Conservation (phyloP, 2,113 vertebrate species). For the Saimiri boliviensis region DNA sequence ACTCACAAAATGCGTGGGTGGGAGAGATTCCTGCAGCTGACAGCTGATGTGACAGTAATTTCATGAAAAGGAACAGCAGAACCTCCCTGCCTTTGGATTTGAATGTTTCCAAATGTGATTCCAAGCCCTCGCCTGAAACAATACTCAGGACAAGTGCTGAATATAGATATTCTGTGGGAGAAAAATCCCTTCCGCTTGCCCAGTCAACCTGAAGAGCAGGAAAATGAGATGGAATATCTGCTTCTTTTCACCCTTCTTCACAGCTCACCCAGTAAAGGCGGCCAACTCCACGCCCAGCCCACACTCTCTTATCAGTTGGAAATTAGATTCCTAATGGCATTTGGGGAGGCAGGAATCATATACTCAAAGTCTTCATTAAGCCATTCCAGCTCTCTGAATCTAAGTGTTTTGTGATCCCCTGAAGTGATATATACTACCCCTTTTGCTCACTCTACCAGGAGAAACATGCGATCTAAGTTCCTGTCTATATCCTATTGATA, state of each 20-base stretch:
- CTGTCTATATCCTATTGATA: not conserved
- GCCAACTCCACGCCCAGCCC: not conserved
- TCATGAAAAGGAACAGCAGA: conserved; percentile 28
- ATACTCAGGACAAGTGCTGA: not conserved
- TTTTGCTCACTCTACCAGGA: not conserved
- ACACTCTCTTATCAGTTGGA: not conserved
- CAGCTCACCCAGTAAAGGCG: not conserved
- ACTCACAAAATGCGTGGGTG: conserved; percentile 51
- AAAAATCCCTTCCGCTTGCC: not conserved
- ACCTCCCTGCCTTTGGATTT: conserved; percentile 5
- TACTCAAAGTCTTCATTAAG: not conserved
- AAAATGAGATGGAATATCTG: not conserved
- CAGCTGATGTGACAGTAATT: conserved; percentile 57
- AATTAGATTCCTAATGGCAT: not conserved
- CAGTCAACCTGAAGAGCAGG: not conserved
- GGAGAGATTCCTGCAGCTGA: conserved; percentile 48
- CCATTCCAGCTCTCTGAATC: not conserved
- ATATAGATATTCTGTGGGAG: not conserved
- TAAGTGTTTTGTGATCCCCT: not conserved
- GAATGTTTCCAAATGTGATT: conserved; percentile 38
- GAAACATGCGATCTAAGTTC: not conserved
- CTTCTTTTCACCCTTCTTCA: not conserved
- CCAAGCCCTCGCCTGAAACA: conserved; percentile 20
- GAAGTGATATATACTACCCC: not conserved
- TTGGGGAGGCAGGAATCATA: not conserved